Base-by-base conservation (phyloP, 1,140 invertebrate genomes). In the Trachymyrmex cornetzi region DNA sequence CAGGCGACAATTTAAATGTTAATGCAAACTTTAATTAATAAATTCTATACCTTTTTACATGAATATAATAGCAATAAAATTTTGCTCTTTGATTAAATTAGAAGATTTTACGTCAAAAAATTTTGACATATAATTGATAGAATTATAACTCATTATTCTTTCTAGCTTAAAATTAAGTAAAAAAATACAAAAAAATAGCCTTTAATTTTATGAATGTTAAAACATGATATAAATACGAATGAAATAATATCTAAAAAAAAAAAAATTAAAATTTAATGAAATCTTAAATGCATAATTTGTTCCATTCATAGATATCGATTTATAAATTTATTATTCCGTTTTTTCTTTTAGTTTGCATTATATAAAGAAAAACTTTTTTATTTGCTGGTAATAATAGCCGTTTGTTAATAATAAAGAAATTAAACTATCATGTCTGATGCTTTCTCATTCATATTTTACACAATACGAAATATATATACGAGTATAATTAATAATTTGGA, bases 141-240 rank as follows among this genome's bases (percentile, higher is more conserved):
- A 57, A 34, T 57, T 6, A 55, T 38, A 22, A 67, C 22, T 67
- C 24, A 6, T 6, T 12, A 61, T 12, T 61, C 6, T 57, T 27
- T 38, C 16, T 61, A 44, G 3, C 2, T 77, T 44, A 77, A 77
- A 55, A 7, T 57, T 75, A 57, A 34, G 5, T 55, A 34, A 11
- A 59, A 59, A 59, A 74, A 59, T 34, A 75, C 12, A 57, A 44
- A 44, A 44, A 44, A 44, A 7, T 48, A 34, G 22, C 5, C 12
- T 24, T 74, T 12, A 38, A 44, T 11, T 38, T 75, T 44, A 24
- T 9, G 14, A 22, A n/a, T n/a, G 2, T 44, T 44, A 44, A n/a
- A 34, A 72, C n/a, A 44, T 74, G 19, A 59, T 38, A 24, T 61
- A 24, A 59, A 6, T 75, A 59, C n/a, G n/a, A n/a, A n/a, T n/a